Evolutionary conservation across 1,140 invertebrate genomes (phyloP), one percentile per base, ranked within the genome.

Genomic region (Drosophila pallidifrons): DNA sequence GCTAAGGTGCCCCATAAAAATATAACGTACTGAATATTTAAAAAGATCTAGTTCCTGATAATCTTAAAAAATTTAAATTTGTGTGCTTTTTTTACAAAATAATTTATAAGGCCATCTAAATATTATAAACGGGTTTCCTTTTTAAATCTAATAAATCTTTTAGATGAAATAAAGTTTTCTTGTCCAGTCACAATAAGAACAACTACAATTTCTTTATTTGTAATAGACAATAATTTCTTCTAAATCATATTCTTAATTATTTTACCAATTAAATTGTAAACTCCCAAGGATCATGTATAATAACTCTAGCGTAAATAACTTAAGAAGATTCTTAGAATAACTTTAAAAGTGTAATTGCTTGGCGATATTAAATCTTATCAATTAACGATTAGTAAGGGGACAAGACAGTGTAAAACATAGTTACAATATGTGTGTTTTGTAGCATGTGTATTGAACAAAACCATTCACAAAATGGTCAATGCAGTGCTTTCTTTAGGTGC

Each of bases 361-460:
- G 35, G 38, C 20, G 35, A 16, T 35, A 30, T 58, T 67, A 38
- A 66, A 67, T 16, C 32, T 51, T 55, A 61, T 30, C 11, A n/a
- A 7, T 47, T 61, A 57, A 43, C 32, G 51, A 69, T 70, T 64
- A 64, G 66, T 75, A 58, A 20, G 45, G 4, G 5, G 16, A 38
- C 67, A 64, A 60, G 59, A 75, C 73, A 75, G 25, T 71, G 58
- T 57, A 57, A 41, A 69, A 74, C 49, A 69, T 49, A 69, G 54
- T 66, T 66, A 59, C 57, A 70, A 65, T 38, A 16, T 28, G 6
- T 55, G 51, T 28, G 11, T 65, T 38, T 75, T 47, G 30, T 25
- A 10, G 35, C 10, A 38, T 38, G 63, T 61, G 58, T 64, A 28
- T 16, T 52, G 25, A 63, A 51, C 20, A 45, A 51, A 45, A 64